Evolutionary conservation across 2,113 vertebrate genomes (phyloP), one percentile per base, ranked within the genome.

Genomic region (Tringa solitaria): DNA sequence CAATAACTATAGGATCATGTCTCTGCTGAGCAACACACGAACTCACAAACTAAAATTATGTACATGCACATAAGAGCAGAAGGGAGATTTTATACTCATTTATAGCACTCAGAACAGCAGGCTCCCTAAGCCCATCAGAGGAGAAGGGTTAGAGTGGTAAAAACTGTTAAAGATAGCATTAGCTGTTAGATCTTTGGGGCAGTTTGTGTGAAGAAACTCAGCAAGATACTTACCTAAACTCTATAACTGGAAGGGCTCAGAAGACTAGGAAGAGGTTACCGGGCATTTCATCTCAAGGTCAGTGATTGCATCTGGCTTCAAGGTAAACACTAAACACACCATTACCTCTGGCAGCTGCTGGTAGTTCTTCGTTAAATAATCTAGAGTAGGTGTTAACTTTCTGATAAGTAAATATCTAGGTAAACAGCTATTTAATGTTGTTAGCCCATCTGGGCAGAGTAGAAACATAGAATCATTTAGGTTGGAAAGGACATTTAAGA

Each of bases 311-410:
- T 91, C 84, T 89, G 53, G 37, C 65, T 96, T 84, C 72, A 91
- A 65, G 76, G 53, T 89, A 93, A 91, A 72, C 59, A 83, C 51
- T 95, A 64, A 93, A 53, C 26, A 87, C 63, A 76, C 30, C 82
- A 79, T 92, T 94, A 63, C 56, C 39, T 88, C 70, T 91, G 35
- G 81, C 41, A 93, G 67, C 51, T 94, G 94, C 65, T 93, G 74
- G 67, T 82, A 92, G 56, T 39, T 87, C 59, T 95, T 75, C 78
- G 54, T 57, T 88, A 85, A 96, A 92, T 65, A 86, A 87, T 54
- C 57, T 41, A 37, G 57, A 84, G 17, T 33, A 76, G 28, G 28
- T 86, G 60, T 85, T 81, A 76, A 39, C 43, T 93, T 91, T 93
- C 53, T 85, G 59, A 60, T 77, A 72, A 95, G 75, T 17, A 95